phyloP scores from a whole-genome alignment of 2,888 invertebrate species.

The Cryptosula pallasiana region DNA sequence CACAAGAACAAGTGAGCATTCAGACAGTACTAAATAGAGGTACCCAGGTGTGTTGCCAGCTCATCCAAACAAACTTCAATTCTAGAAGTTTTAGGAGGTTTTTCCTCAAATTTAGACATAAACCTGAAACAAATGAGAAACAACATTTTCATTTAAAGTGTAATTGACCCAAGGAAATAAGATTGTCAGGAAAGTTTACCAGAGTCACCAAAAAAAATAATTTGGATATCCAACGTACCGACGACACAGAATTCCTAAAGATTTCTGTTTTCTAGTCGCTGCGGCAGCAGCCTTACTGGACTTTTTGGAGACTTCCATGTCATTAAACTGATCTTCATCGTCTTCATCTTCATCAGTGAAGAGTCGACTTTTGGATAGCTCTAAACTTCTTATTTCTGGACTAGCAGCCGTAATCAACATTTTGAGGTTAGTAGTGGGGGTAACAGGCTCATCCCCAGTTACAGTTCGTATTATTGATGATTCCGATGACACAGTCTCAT shows the following conservation, averaged over 20 bases:
- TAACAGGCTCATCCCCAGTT: conserved; percentile 53
- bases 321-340: not conserved
- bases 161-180: too few relatives aligned
- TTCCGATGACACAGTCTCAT: not conserved
- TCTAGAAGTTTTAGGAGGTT: conserved; percentile 50
- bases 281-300: not conserved
- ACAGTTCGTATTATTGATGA: not conserved
- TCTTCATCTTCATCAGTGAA: conserved; percentile 24
- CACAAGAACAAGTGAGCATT: too few relatives aligned
- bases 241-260: conserved; percentile 48
- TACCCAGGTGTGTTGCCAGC: conserved; percentile 61
- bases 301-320: not conserved
- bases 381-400: conserved; percentile 45
- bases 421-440: conserved; percentile 66
- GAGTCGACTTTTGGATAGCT: conserved; percentile 26
- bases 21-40: conserved; percentile 27
- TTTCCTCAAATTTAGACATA: conserved; percentile 44
- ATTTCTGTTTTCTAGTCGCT: conserved; percentile 46
- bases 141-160: too few relatives aligned
- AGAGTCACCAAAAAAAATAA: too few relatives aligned
- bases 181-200: too few relatives aligned
- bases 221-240: conserved; percentile 46
- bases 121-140: too few relatives aligned
- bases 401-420: conserved; percentile 64
- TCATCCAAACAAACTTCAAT: conserved; percentile 62